Percentiles rank a stretch among this genome's conserved stretches.
Evolutionary conservation across 2,113 vertebrate genomes (phyloP).

Genomic region (Typhlomys cinereus): DNA sequence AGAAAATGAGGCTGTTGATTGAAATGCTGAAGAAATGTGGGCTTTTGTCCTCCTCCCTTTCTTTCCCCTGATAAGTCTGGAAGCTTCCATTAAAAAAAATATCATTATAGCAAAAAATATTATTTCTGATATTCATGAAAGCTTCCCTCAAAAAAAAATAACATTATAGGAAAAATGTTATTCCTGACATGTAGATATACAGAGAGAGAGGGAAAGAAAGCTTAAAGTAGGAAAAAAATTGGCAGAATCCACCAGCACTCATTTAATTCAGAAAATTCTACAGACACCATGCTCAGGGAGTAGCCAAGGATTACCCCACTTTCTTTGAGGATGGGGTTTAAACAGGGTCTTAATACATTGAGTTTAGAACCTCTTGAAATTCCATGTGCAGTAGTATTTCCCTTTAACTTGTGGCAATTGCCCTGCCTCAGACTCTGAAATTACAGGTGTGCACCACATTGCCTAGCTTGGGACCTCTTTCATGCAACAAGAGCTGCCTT

Average conservation of each 20-base stretch:
- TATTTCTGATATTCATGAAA: constrained; percentile 59
- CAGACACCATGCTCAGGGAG: background rate
- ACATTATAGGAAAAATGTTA: background rate
- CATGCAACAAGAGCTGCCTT: constrained; percentile 23
- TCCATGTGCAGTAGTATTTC: background rate
- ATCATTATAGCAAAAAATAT: no score
- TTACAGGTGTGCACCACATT: background rate
- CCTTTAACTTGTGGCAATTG: background rate
- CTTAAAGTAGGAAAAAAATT: constrained; percentile 17
- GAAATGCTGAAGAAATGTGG: constrained; percentile 72
- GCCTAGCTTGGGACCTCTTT: background rate
- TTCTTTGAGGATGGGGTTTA: no score
- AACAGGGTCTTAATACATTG: background rate
- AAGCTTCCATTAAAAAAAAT: constrained; percentile 59
- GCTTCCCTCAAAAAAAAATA: constrained; percentile 55
- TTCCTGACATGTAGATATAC: background rate
- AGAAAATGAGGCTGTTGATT: constrained; percentile 79
- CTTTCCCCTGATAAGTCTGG: constrained; percentile 51
- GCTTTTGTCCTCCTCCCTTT: constrained; percentile 55
- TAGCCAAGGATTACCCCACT: background rate
- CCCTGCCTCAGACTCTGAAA: background rate
- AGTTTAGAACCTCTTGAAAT: background rate
- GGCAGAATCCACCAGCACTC: constrained; percentile 5
- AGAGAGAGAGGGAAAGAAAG: constrained; percentile 3
- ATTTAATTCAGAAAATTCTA: background rate